Base-by-base conservation (phyloP, 2,888 invertebrate genomes). In the Escarpia spicata region DNA sequence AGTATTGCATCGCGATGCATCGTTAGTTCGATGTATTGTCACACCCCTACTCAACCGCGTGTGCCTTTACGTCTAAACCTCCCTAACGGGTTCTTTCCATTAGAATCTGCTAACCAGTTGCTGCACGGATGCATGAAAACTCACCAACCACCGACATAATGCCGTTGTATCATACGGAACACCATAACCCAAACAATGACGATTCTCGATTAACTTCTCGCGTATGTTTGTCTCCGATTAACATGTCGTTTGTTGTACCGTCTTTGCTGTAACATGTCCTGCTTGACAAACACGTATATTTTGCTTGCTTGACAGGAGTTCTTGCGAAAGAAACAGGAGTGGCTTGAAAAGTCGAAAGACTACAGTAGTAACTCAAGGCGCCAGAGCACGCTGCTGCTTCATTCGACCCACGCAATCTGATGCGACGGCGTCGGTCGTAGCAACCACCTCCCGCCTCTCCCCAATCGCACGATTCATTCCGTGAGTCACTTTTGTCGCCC, bases 311-410 rank as follows among this genome's bases (percentile, higher is more conserved):
- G 92, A 92, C 91, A 94, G 94, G 94, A 94, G 52, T 94, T 94
- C 92, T 93, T 94, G 45, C 92, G 94, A 26, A 92, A 94, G 93
- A 94, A 94, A 93, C 94, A 94, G 90, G 94, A 94, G 91, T 94
- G 94, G 94, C 92, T 94, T 60, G 94, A 93, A 91, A 94, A 94
- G 92, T 93, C 93, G 43, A 94, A 94, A 93, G 94, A 94, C 75
- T 92, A 93, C 75, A 92, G 92, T 90, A 93, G 93, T 37, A 92
- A 92, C n/a, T 94, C 94, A 8, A 92, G 94, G 45, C 93, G 94
- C 52, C 94, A 94, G 75, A 93, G 93, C 52, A 94, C 94, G 43
- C 92, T 93, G 91, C 93, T 94, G 37, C 92, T 94, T 45, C 94
- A 94, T 92, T 93, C 94, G 45, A 93, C 94, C 92, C 94, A 94